Evolutionary conservation across 2,113 vertebrate species (phyloP).

Genomic region (Pseudopipra pipra): DNA sequence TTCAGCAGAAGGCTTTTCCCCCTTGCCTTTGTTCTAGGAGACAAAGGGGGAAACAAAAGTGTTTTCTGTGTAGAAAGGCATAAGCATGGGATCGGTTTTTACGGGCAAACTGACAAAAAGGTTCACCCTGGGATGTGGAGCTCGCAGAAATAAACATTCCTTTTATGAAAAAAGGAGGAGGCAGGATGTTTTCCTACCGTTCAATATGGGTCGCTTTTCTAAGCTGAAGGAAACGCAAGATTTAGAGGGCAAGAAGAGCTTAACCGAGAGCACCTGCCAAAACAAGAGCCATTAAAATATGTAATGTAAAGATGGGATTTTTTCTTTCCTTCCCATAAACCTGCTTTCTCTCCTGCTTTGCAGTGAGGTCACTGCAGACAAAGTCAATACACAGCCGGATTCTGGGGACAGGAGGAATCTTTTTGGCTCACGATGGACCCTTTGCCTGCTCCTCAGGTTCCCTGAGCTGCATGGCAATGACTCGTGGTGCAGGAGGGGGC

Average conservation of each 20-base stretch:
- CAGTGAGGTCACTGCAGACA: conserved; percentile 22
- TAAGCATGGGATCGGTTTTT: conserved; percentile 71
- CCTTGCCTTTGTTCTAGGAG: conserved; percentile 78
- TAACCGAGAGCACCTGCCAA: conserved; percentile 66
- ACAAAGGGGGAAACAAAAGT: conserved; percentile 79
- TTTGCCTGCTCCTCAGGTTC: conserved; percentile 17
- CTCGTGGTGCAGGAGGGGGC: not conserved
- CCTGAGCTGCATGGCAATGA: not conserved
- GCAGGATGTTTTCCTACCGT: conserved; percentile 21
- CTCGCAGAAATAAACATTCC: conserved; percentile 70
- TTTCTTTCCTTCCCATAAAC: not conserved
- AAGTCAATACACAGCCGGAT: not conserved
- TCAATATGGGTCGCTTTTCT: conserved; percentile 31
- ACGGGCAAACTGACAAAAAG: conserved; percentile 67
- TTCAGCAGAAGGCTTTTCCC: conserved; percentile 70
- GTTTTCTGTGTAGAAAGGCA: conserved; percentile 70
- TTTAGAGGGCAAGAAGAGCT: conserved; percentile 17
- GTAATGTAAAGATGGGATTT: not conserved
- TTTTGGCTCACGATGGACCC: not conserved
- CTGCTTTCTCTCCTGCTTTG: conserved; percentile 28
- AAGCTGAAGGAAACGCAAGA: conserved; percentile 56
- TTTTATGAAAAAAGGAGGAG: conserved; percentile 70
- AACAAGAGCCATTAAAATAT: conserved; percentile 44
- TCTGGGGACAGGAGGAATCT: not conserved
- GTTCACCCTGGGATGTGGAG: conserved; percentile 65